These are phyloP conservation scores for Oncopeltus fasciatus DNA, from an alignment of 1,140 invertebrate species.

Conservation along the genomic window DNA sequence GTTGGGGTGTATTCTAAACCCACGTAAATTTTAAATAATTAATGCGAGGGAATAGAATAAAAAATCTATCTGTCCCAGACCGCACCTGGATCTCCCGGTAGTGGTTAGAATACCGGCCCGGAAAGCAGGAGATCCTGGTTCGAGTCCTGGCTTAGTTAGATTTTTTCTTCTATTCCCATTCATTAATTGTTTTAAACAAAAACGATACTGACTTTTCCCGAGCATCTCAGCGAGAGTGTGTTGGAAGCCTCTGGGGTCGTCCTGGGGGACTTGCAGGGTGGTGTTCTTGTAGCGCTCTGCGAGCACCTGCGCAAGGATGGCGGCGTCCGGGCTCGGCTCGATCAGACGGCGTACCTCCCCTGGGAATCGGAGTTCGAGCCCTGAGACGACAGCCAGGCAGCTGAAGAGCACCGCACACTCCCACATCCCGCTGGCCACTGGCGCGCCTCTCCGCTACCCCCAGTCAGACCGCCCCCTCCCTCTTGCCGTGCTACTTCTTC, in stretches of 20 bases:
- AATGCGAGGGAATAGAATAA: too few species aligned
- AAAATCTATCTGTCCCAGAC: too few species aligned
- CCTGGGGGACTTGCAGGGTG: conserved; percentile 25
- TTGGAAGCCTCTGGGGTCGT: conserved; percentile 36
- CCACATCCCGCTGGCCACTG: conserved; percentile 10
- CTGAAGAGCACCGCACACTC: neutral
- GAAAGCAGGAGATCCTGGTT: too few species aligned
- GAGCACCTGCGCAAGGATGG: conserved; percentile 50
- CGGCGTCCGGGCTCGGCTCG: conserved; percentile 8
- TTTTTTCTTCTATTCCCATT: too few species aligned
- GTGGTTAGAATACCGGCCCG: too few species aligned
- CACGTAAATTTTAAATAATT: too few species aligned
- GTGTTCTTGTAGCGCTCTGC: conserved; percentile 40
- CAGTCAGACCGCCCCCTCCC: neutral
- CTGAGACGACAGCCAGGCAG: conserved; percentile 8
- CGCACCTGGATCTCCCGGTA: too few species aligned
- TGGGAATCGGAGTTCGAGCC: conserved; percentile 18
- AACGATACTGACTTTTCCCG: conserved; percentile 53
- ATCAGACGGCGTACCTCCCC: conserved; percentile 22
- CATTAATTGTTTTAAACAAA: too few species aligned
- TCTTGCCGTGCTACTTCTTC: too few species aligned
- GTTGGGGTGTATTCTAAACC: too few species aligned
- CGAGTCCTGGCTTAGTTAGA: too few species aligned
- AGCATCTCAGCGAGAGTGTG: conserved; percentile 65
- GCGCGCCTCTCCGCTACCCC: neutral